These are phyloP conservation scores for Axis porcinus DNA, from an alignment of 2,113 vertebrate genomes.

Conservation along the genomic window DNA sequence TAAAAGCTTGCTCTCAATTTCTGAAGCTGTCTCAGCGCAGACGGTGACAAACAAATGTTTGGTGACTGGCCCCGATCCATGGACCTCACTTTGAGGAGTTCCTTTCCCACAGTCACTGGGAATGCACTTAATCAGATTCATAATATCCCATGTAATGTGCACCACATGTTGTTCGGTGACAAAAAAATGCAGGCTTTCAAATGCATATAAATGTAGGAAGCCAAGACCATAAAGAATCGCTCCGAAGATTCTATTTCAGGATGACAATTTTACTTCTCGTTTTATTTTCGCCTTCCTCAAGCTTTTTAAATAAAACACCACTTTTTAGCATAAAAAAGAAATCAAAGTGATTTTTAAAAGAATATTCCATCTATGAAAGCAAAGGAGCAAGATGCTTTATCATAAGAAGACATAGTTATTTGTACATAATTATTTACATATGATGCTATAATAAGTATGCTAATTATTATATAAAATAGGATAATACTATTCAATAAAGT, in stretches of 20 bases:
- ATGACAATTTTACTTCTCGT: background rate
- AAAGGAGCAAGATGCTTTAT: background rate
- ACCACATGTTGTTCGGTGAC: background rate
- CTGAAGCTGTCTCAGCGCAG: background rate
- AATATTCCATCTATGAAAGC: background rate
- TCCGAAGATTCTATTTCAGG: background rate
- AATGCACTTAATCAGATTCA: background rate
- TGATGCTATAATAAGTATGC: background rate
- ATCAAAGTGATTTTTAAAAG: background rate
- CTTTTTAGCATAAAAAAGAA: background rate
- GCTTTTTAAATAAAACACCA: background rate
- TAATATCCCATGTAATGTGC: background rate
- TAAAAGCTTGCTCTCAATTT: background rate
- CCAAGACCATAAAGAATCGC: background rate
- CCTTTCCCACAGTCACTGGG: background rate
- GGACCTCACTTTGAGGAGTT: background rate
- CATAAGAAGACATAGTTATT: background rate
- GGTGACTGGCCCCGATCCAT: background rate
- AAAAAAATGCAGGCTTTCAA: background rate
- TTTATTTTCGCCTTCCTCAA: background rate
- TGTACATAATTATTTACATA: background rate
- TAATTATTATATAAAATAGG: background rate
- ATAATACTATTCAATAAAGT: background rate
- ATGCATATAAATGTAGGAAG: background rate
- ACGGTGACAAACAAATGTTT: background rate